Conservation (phyloP, 2,113 vertebrate genomes). For the Grus americana region DNA sequence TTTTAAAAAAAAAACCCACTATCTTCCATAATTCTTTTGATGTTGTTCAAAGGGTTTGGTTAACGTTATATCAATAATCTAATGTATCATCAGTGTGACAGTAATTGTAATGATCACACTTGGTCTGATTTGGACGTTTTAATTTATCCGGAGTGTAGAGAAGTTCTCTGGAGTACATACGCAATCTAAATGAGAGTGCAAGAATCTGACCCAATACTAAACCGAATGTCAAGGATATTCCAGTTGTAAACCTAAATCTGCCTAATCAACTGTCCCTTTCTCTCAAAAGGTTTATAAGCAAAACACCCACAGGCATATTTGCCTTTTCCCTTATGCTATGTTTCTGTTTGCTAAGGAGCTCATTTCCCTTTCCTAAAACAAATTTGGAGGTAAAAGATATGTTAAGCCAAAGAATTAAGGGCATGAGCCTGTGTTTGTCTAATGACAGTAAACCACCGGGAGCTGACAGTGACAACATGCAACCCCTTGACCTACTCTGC, state of each 20-base stretch:
- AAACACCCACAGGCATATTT: not conserved
- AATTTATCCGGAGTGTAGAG: not conserved
- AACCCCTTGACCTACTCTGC: not conserved
- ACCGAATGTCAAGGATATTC: not conserved
- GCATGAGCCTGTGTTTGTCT: not conserved
- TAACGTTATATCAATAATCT: not conserved
- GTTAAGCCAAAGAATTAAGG: not conserved
- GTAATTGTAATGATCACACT: not conserved
- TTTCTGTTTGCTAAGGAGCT: slow-evolving; percentile 5
- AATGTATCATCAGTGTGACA: not conserved
- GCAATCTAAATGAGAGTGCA: not conserved
- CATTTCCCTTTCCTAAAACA: not conserved
- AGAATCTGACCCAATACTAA: slow-evolving; percentile 2
- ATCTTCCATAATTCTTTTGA: not conserved
- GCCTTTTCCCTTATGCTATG: not conserved
- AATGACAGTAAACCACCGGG: not conserved
- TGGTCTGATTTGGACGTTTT: not conserved
- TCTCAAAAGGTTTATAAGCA: not conserved
- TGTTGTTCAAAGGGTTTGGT: not conserved
- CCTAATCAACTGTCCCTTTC: not conserved
- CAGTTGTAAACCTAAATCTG: not conserved
- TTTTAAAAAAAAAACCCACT: not conserved
- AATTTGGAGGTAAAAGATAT: not conserved
- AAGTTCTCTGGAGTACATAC: not conserved
- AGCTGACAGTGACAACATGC: not conserved